phyloP scores from a whole-genome alignment of 1,140 invertebrate genomes.

The Philotrypesis tridentata region DNA sequence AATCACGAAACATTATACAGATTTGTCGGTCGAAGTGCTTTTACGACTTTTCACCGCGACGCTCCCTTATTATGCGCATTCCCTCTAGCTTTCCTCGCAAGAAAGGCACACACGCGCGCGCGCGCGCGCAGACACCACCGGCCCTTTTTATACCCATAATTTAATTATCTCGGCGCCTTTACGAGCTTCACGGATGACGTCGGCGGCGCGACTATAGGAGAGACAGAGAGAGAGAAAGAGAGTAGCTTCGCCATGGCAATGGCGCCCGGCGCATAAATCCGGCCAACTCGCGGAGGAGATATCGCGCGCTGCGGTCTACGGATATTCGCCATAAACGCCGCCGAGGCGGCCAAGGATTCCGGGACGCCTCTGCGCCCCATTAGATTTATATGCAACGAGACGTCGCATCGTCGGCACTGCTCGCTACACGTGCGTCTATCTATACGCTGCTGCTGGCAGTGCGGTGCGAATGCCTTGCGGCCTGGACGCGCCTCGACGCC shows the following conservation, averaged over 20 bases:
- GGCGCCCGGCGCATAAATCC: neutral
- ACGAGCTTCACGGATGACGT: constrained; percentile 39
- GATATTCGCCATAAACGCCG: constrained; percentile 4
- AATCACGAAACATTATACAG: constrained; percentile 69
- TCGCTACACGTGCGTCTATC: neutral
- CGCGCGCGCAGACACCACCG: too few relatives aligned
- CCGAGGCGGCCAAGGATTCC: constrained; percentile 8
- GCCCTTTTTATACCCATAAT: constrained; percentile 65
- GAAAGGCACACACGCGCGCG: neutral
- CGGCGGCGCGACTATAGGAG: neutral
- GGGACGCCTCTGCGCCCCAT: neutral
- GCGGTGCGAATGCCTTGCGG: neutral
- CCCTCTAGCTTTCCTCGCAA: constrained; percentile 16
- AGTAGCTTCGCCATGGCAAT: neutral
- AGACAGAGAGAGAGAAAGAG: too few relatives aligned
- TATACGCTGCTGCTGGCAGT: neutral
- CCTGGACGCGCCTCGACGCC: neutral
- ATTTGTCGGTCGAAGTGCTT: constrained; percentile 68
- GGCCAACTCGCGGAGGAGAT: neutral
- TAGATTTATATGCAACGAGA: constrained; percentile 28
- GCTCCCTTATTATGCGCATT: constrained; percentile 29
- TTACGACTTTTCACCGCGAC: constrained; percentile 65
- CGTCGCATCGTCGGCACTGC: too few relatives aligned
- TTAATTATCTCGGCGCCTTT: constrained; percentile 66
- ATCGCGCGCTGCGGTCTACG: neutral